Base-by-base conservation (phyloP, 37 sponge, comb jelly and placozoan genomes). In the Spongia lamella region DNA sequence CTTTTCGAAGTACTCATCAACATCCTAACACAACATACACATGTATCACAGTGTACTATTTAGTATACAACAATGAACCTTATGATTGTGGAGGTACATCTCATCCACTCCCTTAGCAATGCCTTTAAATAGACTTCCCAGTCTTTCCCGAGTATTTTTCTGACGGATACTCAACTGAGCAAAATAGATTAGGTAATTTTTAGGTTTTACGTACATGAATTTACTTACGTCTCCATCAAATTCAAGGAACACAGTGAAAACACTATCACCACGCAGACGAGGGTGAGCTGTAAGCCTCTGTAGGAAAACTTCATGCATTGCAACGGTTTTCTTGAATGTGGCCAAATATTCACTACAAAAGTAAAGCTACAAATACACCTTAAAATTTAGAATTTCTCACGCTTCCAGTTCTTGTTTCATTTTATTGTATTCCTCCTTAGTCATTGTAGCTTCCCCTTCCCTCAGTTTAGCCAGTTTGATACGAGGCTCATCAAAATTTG, bases 281-380 rank as follows among this genome's bases (percentile, higher is more conserved):
- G 90, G 71, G 59, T 97, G 98, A 39, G 87, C 63, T 36, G 98
- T 92, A 11, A 97, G 66, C 0, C 98, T 56, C 67, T 84, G 86
- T 58, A 97, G 85, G 55, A 94, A 97, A 53, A 91, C 84, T 72
- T 97, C 98, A 55, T 97, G 98, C 90, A 97, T 94, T 31, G 98
- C 95, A 5, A 97, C 98, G 19, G 98, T 97, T 85, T 94, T 94
- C 80, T 97, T 97, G 77, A 97, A 97, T n/a, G 83, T 78, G 19
- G 98, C 98, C 76, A 97, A 57, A 61, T 97, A 97, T 61, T 97
- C 98, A 7, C 98, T 96, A 73, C 0, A 65, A 20, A 64, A 15
- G 40, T 39, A 52, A 47, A 38, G 57, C 56, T 7, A 22, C 2
- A 62, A 31, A 19, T 21, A 20, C 6, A 5, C 5, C n/a, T n/a